Evolutionary conservation across 2,888 invertebrate genomes (phyloP).

Genomic region (Trachelus stipa): DNA sequence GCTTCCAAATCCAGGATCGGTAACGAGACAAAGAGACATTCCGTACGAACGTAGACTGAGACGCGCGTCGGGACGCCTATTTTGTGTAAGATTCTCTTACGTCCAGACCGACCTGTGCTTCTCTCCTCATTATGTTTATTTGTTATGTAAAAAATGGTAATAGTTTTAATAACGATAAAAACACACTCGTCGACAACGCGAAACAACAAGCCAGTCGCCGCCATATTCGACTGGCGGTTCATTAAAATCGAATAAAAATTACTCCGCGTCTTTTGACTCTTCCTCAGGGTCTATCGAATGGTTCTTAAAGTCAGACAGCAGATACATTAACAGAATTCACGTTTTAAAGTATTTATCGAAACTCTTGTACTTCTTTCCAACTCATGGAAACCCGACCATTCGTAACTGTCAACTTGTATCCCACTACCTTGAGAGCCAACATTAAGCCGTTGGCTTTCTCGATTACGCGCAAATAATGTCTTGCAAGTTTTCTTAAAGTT

Average conservation of each 20-base stretch:
- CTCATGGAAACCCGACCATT: background rate
- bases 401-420: background rate
- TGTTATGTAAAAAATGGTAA: background rate
- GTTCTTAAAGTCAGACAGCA: background rate
- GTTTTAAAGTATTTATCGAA: background rate
- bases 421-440: background rate
- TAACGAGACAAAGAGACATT: background rate
- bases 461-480: background rate
- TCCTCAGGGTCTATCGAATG: background rate
- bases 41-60: background rate
- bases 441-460: background rate
- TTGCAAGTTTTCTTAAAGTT: background rate
- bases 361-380: background rate
- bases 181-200: background rate
- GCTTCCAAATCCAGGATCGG: slow-evolving; percentile 9
- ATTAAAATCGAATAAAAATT: background rate
- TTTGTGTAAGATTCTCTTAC: background rate
- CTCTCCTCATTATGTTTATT: background rate
- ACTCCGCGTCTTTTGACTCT: background rate
- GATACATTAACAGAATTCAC: background rate
- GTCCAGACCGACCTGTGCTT: background rate
- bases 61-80: background rate
- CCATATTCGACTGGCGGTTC: background rate
- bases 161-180: background rate
- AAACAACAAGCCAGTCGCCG: background rate